These are phyloP conservation scores for Acyrthosiphon pisum DNA, from an alignment of 1,140 invertebrate genomes.

Conservation along the genomic window DNA sequence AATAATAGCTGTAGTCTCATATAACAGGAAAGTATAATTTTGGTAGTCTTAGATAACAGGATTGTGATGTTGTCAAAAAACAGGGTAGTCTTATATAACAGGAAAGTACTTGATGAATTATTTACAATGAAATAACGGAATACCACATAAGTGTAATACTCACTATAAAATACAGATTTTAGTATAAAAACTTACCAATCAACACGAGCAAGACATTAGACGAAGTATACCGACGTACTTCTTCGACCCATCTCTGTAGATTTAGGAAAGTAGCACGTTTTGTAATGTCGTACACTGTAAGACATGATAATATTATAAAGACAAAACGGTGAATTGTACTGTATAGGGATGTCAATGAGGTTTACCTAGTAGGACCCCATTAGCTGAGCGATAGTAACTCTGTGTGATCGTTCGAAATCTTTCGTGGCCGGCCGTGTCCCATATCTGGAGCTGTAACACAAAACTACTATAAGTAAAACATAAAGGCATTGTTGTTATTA, in stretches of 20 bases:
- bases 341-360: constrained; percentile 58
- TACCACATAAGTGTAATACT: not conserved
- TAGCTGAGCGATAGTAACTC: constrained; percentile 92
- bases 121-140: not conserved
- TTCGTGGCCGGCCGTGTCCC: constrained; percentile 94
- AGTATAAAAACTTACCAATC: constrained; percentile 72
- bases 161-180: not conserved
- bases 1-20: no score
- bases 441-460: constrained; percentile 81
- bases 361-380: constrained; percentile 85
- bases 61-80: no score
- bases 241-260: constrained; percentile 91
- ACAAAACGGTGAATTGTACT: not conserved
- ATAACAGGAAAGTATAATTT: no score
- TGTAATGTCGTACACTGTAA: constrained; percentile 92
- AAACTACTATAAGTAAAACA: not conserved
- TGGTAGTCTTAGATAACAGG: no score
- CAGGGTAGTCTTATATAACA: no score
- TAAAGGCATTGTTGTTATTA: not conserved
- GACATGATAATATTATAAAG: constrained; percentile 49
- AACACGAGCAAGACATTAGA: constrained; percentile 87
- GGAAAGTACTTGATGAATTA: no score
- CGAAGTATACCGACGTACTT: constrained; percentile 90
- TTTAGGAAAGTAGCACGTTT: constrained; percentile 88
- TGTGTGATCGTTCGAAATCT: constrained; percentile 91